Evolutionary conservation across 2,888 invertebrate species (phyloP).

Genomic region (Philhelius pedissequus): DNA sequence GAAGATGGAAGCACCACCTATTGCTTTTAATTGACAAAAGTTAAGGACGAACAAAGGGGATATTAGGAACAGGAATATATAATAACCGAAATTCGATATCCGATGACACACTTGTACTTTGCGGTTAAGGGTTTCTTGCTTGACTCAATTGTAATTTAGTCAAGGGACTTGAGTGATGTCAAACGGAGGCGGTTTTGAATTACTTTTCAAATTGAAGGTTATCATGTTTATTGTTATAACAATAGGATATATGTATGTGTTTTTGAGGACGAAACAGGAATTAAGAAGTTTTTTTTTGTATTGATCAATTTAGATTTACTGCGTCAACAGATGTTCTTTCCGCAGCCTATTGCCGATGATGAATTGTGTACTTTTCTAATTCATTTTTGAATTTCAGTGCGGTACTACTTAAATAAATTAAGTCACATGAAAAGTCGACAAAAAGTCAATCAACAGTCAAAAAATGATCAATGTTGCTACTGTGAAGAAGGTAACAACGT

Average conservation of each 20-base stretch:
- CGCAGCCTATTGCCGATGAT: too few relatives aligned
- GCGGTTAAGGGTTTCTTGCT: conserved; percentile 30
- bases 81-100: conserved; percentile 51
- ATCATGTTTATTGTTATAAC: background rate
- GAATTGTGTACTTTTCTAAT: too few relatives aligned
- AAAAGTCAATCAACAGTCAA: too few relatives aligned
- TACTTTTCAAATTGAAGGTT: conserved; percentile 8
- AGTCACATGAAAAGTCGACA: too few relatives aligned
- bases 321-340: too few relatives aligned
- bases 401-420: too few relatives aligned
- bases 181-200: conserved; percentile 50
- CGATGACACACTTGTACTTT: conserved; percentile 54
- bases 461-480: too few relatives aligned
- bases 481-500: too few relatives aligned
- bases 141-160: background rate
- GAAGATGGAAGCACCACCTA: background rate
- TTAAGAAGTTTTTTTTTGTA: background rate
- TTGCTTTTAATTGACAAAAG: background rate
- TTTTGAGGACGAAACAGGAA: background rate
- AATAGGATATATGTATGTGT: background rate
- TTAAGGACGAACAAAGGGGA: conserved; percentile 21
- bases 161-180: conserved; percentile 45
- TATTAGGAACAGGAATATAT: conserved; percentile 10
- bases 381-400: too few relatives aligned
- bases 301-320: background rate